Evolutionary conservation across 2,113 vertebrate species (phyloP).

Genomic region (Indicator maculatus): DNA sequence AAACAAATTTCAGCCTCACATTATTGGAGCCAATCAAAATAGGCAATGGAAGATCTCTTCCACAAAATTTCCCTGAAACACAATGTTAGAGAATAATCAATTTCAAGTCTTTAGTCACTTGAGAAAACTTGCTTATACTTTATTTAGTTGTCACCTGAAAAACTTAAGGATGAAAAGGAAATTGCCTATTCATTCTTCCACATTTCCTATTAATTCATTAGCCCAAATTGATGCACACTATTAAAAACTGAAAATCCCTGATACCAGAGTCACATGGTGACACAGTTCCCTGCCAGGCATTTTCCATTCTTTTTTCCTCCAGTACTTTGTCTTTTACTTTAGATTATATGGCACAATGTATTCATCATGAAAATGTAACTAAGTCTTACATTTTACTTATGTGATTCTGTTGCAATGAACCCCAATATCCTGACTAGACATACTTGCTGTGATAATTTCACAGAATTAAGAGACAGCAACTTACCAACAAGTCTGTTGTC

Average conservation of each 20-base stretch:
- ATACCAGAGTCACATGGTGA: not conserved
- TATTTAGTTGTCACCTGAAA: not conserved
- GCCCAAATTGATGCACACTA: not conserved
- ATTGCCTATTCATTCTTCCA: not conserved
- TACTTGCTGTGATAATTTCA: not conserved
- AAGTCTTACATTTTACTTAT: not conserved
- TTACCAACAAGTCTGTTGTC: conserved; percentile 77
- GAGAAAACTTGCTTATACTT: not conserved
- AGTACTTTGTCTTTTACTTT: not conserved
- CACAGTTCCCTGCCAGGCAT: not conserved
- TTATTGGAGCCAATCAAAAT: conserved; percentile 74
- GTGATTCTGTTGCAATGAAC: not conserved
- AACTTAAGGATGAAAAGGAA: not conserved
- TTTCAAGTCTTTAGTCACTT: not conserved
- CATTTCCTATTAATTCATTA: not conserved
- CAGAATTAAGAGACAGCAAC: not conserved
- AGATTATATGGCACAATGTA: not conserved
- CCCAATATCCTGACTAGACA: not conserved
- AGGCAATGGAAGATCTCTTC: conserved; percentile 57
- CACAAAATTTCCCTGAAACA: conserved; percentile 82
- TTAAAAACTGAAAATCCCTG: not conserved
- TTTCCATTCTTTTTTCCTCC: not conserved
- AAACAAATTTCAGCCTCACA: conserved; percentile 80
- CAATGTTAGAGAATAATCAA: not conserved
- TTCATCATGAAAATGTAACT: not conserved